phyloP scores from a whole-genome alignment of 2,113 vertebrate species.

The Peromyscus californicus region DNA sequence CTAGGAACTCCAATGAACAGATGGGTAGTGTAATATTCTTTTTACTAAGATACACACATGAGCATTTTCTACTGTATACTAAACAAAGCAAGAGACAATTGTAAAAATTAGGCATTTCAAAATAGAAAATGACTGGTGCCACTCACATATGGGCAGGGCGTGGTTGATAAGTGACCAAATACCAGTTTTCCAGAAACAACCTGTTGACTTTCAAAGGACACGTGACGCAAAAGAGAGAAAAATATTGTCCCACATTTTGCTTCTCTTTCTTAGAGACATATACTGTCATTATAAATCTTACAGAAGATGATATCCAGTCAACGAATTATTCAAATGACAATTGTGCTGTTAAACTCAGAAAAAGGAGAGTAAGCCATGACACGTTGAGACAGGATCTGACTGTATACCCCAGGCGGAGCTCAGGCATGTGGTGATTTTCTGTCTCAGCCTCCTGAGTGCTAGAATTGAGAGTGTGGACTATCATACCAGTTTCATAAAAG shows the following conservation, averaged over 20 bases:
- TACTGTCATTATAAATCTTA: neutral
- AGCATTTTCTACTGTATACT: neutral
- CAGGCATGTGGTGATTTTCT: neutral
- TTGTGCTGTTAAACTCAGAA: conserved; percentile 12
- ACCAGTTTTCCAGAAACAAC: conserved; percentile 14
- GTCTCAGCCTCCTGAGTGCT: neutral
- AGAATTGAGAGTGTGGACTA: neutral
- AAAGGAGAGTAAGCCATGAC: neutral
- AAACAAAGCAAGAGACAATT: neutral
- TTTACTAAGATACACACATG: neutral
- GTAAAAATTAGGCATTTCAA: neutral
- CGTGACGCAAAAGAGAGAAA: neutral
- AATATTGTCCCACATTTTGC: neutral
- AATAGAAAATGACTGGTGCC: neutral
- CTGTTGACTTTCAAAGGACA: neutral
- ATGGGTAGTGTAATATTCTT: neutral
- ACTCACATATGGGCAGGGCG: neutral
- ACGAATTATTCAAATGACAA: neutral
- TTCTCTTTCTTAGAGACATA: neutral
- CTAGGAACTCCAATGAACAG: neutral
- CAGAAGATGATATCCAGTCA: neutral
- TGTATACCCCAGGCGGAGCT: neutral
- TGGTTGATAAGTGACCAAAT: neutral
- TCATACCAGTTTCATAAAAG: neutral
- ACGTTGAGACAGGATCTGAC: neutral